Conservation (phyloP, 30 jellyfish, hydroid and myxozoan species). For the Cassiopea xamachana region DNA sequence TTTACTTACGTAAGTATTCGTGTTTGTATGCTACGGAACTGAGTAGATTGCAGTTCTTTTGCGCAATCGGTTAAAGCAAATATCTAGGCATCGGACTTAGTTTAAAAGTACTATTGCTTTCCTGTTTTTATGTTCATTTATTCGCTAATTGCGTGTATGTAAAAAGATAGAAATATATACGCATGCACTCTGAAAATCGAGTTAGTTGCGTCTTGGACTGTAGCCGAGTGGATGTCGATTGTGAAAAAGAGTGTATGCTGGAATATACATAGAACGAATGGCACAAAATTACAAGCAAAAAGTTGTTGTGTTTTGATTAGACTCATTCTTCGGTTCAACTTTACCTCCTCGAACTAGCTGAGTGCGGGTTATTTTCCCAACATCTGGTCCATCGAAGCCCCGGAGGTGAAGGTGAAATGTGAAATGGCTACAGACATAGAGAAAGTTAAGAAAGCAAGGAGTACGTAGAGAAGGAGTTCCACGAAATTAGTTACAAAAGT, state of each 20-base stretch:
- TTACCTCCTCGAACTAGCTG: background rate
- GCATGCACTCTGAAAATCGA: background rate
- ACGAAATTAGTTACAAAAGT: constrained; percentile 24
- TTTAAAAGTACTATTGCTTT: background rate
- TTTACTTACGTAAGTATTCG: background rate
- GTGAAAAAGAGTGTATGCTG: background rate
- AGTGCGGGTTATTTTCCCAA: background rate
- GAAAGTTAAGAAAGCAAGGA: constrained; percentile 25
- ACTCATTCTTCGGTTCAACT: background rate
- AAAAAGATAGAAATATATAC: background rate
- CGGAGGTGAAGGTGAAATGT: background rate
- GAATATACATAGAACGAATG: background rate
- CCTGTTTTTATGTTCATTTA: background rate
- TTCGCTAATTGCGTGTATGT: background rate
- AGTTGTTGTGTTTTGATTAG: background rate
- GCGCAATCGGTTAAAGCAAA: background rate
- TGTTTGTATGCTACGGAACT: background rate
- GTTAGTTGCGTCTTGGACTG: background rate
- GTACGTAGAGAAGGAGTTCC: constrained; percentile 10
- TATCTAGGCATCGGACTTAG: background rate
- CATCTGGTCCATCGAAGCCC: background rate
- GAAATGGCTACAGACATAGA: background rate
- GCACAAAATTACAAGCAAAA: background rate
- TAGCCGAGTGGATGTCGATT: background rate
- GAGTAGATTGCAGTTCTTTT: background rate